Conservation (phyloP, 2,888 invertebrate species). For the Pandemis cinnamomeana region DNA sequence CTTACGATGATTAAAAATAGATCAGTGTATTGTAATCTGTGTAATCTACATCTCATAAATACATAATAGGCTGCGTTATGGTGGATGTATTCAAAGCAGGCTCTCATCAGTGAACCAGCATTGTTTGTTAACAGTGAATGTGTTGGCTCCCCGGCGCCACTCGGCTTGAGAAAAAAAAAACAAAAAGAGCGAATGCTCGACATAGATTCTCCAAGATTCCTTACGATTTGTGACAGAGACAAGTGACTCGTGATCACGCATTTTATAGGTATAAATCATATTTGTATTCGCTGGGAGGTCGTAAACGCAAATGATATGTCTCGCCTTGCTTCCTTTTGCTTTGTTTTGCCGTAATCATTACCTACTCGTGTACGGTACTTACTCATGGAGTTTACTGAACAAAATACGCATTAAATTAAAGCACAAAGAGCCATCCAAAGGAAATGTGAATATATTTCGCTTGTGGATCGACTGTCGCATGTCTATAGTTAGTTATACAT, state of each 20-base stretch:
- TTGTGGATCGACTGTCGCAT: neutral
- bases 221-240: conserved; percentile 24
- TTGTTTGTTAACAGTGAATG: conserved; percentile 37
- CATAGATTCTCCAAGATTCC: conserved; percentile 45
- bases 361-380: conserved; percentile 10
- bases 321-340: conserved; percentile 13
- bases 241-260: conserved; percentile 7
- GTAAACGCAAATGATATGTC: conserved; percentile 22
- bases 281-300: neutral
- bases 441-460: neutral
- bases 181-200: too few species aligned
- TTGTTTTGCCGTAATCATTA: conserved; percentile 10
- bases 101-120: neutral
- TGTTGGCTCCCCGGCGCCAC: conserved; percentile 38
- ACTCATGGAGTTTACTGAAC: conserved; percentile 1
- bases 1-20: conserved; percentile 25
- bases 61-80: conserved; percentile 11
- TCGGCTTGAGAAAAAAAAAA: conserved; percentile 3
- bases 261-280: conserved; percentile 14
- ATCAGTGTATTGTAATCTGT: conserved; percentile 24
- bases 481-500: too few species aligned
- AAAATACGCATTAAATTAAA: neutral
- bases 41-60: conserved; percentile 33
- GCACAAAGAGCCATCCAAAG: neutral
- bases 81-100: conserved; percentile 7